Evolutionary conservation across 2,113 vertebrate species (phyloP).

Genomic region (Gadus chalcogrammus): DNA sequence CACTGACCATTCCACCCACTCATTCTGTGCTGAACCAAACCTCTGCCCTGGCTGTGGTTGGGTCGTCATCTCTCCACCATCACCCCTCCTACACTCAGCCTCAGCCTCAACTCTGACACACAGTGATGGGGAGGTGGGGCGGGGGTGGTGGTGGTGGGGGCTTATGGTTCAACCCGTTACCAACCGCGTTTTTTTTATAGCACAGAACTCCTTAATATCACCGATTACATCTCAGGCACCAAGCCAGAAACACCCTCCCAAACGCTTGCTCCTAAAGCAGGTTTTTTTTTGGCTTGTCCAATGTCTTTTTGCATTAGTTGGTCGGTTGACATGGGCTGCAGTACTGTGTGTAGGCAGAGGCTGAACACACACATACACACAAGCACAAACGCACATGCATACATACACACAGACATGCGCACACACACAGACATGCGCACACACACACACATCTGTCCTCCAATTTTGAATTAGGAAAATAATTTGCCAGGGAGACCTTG

Average conservation of each 20-base stretch:
- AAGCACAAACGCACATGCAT: too few species aligned
- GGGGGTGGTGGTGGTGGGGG: slow-evolving; percentile 42
- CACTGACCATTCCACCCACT: too few species aligned
- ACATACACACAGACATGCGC: too few species aligned
- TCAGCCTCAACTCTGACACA: too few species aligned
- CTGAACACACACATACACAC: not conserved
- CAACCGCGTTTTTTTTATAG: slow-evolving; percentile 51
- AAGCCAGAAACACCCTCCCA: slow-evolving; percentile 40
- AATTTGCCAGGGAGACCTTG: too few species aligned
- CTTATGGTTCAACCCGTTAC: slow-evolving; percentile 62
- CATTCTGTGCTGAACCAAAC: too few species aligned
- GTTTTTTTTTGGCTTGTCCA: too few species aligned
- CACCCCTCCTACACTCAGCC: slow-evolving; percentile 7
- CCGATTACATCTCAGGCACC: slow-evolving; percentile 66
- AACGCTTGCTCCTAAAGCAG: not conserved
- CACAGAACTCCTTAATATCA: slow-evolving; percentile 11
- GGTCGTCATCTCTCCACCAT: not conserved
- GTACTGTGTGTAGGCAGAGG: not conserved
- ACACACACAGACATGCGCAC: too few species aligned
- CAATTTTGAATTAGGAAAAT: too few species aligned
- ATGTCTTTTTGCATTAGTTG: too few species aligned
- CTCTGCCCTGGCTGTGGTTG: too few species aligned
- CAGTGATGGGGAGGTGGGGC: slow-evolving; percentile 5
- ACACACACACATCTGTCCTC: too few species aligned
- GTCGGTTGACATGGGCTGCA: not conserved